Base-by-base conservation (phyloP, 2,797 vertebrate species). In the Euthynnus affinis region DNA sequence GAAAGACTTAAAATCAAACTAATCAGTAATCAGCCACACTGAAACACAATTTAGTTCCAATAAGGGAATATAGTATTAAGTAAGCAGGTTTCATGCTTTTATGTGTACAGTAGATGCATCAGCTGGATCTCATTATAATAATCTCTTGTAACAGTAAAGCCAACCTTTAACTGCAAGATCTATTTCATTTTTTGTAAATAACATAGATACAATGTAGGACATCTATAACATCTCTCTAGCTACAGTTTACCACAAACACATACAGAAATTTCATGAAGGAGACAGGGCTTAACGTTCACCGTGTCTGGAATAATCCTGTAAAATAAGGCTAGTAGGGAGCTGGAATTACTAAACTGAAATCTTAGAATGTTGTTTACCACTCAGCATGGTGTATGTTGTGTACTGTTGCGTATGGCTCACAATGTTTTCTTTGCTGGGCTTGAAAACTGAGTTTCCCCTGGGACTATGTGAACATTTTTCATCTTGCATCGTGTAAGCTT, bases 251-350 rank as follows among this genome's bases (percentile, higher is more conserved):
- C 46, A 15, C 37, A 3, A 55, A 67, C 49, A 61, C 44, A 34
- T 59, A 27, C 9, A 25, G 20, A 14, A 29, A 59, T 55, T 56
- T 59, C 2, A 46, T 63, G 29, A 44, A 53, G 46, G 10, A 66
- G 17, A 61, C 44, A 3, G 27, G 9, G 42, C 23, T 70, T 63
- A 70, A 78, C 61, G 56, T 71, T 59, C 25, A 64, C 10, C 40
- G 34, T 53, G 80, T 81, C 49, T 68, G 66, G 12, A 85, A 70
- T 75, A 85, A 86, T 78, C 71, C 61, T 60, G 5, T 83, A 59
- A 78, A 76, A 74, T 64, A 61, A 68, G 44, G 49, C 76, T 53
- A 56, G 55, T 9, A 9, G 25, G 44, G 10, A 74, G 13, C 56
- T 71, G 70, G 58, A 66, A 48, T 71, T 48, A 32, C 68, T 42